Conservation (phyloP, 2,797 vertebrate species). For the Phaenicophaeus curvirostris region DNA sequence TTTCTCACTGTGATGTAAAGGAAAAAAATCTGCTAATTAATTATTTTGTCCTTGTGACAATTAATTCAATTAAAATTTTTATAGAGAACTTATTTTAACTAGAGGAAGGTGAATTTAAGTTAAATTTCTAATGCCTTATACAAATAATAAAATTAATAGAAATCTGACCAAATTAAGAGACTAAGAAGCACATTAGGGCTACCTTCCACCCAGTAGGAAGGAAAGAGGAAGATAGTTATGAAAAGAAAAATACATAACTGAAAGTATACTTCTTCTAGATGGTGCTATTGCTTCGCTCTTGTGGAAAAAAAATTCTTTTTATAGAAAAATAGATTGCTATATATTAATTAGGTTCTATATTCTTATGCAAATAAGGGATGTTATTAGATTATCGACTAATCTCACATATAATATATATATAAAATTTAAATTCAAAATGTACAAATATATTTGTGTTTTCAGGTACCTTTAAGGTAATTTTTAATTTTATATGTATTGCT, state of each 20-base stretch:
- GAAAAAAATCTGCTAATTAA: neutral
- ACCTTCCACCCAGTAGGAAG: neutral
- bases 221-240: neutral
- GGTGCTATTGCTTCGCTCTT: conserved; percentile 55
- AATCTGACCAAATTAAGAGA: neutral
- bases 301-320: neutral
- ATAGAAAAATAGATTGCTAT: neutral
- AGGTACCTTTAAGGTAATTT: neutral
- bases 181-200: neutral
- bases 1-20: neutral
- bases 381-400: neutral
- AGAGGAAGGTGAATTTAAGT: neutral
- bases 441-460: neutral
- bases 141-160: neutral
- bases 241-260: neutral
- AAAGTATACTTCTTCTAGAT: conserved; percentile 53
- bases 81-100: neutral
- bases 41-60: neutral
- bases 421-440: neutral
- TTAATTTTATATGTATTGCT: neutral
- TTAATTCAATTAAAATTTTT: neutral
- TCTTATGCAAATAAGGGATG: neutral
- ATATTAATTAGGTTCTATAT: neutral
- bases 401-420: neutral
- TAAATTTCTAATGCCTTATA: neutral